These are phyloP conservation scores for Ophion obscuratus DNA, from an alignment of 2,888 invertebrate species.

Conservation along the genomic window DNA sequence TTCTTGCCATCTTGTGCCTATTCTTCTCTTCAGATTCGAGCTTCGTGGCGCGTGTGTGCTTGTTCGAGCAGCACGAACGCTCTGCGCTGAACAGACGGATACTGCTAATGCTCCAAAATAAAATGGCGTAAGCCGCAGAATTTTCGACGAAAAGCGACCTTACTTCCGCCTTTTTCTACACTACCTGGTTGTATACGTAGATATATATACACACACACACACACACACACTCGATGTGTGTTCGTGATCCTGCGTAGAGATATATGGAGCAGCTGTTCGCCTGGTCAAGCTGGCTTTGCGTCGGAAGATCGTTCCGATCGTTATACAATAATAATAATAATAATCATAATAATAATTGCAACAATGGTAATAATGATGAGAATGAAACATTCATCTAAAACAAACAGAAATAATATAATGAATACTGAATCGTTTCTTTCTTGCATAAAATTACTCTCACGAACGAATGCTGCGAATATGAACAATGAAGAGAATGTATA, in stretches of 20 bases:
- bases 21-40: slow-evolving; percentile 1
- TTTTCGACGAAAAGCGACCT: neutral
- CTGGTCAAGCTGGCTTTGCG: slow-evolving; percentile 44
- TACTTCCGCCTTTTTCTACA: slow-evolving; percentile 36
- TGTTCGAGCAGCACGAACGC: slow-evolving; percentile 44
- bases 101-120: slow-evolving; percentile 20
- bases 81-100: slow-evolving; percentile 35
- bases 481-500: too few relatives aligned
- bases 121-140: neutral
- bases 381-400: neutral
- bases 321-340: slow-evolving; percentile 19
- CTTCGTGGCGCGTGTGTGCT: neutral
- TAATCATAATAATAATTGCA: neutral
- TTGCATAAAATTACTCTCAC: too few relatives aligned
- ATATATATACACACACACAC: slow-evolving; percentile 11
- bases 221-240: slow-evolving; percentile 65
- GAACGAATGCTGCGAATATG: too few relatives aligned
- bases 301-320: slow-evolving; percentile 7
- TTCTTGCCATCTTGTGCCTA: neutral
- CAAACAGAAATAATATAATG: too few relatives aligned
- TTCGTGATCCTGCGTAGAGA: slow-evolving; percentile 77
- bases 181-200: slow-evolving; percentile 6
- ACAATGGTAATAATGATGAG: slow-evolving; percentile 6
- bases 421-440: too few relatives aligned
- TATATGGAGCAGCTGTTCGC: slow-evolving; percentile 77